Base-by-base conservation (phyloP, 64 coral and sea anemone genomes). In the Hydrozoanthus tunicans region DNA sequence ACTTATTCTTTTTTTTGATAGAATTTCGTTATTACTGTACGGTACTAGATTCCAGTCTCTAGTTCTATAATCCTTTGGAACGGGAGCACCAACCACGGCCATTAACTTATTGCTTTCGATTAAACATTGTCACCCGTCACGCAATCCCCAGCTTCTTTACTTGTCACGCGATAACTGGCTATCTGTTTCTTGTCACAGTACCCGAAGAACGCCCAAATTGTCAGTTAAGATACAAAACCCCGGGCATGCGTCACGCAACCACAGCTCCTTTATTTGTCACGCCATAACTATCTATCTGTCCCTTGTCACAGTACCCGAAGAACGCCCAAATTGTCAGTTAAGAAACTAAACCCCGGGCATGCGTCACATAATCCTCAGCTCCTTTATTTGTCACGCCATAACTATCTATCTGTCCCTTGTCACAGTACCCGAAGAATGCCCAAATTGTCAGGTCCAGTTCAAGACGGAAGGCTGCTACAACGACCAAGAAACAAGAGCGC, bases 391-490 rank as follows among this genome's bases (percentile, higher is more conserved):
- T 3, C 1, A n/a, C 6, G n/a, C 6, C 1, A 70, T 17, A n/a
- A 70, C 20, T 15, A 5, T 1, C 6, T 5, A 17, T 70, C 11
- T 70, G 15, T 43, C 14, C 32, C 5, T 65, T 27, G 4, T 53
- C 8, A 6, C 11, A 86, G 83, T 69, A 5, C 66, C 83, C 8
- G 69, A 54, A 73, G 83, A 86, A 59, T 86, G 83, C 17, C 83
- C 83, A 1, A 71, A 12, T 9, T 86, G 83, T 12, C 51, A 71
- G 3, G 58, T 73, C 9, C 72, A 86, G 69, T 86, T 86, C 54
- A 86, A 73, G 55, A 71, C 83, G 55, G 23, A 86, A 86, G 83
- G 83, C 3, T 86, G 83, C 15, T 86, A 73, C 83, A 59, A 59
- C 5, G 83, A 86, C 55, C 73, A 73, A 59, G 83, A 86, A 32